Percentiles rank a stretch among this genome's conserved stretches.
Conservation (phyloP, 1,140 invertebrate genomes). For the Berghia stephanieae region DNA sequence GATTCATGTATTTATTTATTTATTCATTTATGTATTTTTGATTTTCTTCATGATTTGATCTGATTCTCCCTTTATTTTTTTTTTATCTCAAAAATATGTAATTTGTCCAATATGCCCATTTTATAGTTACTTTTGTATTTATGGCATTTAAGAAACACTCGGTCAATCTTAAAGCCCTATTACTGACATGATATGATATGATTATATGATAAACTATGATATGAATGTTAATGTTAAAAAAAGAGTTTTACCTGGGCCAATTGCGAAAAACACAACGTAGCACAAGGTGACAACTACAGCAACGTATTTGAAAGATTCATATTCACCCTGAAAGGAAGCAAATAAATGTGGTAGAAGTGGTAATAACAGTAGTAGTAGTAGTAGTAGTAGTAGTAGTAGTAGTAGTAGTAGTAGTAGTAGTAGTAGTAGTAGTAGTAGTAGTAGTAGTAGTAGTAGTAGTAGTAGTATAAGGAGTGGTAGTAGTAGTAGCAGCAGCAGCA, state of each 20-base stretch:
- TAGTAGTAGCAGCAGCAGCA: no score
- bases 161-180: no score
- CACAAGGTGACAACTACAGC: constrained; percentile 80
- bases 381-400: no score
- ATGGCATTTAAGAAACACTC: not conserved
- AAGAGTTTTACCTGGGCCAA: constrained; percentile 73
- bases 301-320: constrained; percentile 89
- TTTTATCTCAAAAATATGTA: no score
- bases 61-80: not conserved
- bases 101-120: no score
- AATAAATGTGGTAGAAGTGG: not conserved
- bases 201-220: not conserved
- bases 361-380: no score
- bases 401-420: no score
- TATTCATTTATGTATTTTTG: not conserved
- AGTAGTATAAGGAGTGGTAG: no score
- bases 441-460: no score
- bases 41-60: not conserved
- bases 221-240: not conserved
- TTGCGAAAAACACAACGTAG: constrained; percentile 90
- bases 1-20: no score
- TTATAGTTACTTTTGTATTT: not conserved
- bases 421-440: no score
- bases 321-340: constrained; percentile 69
- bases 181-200: no score